Evolutionary conservation across 2,888 invertebrate species (phyloP).

Genomic region (Bhutanitis thaidina): DNA sequence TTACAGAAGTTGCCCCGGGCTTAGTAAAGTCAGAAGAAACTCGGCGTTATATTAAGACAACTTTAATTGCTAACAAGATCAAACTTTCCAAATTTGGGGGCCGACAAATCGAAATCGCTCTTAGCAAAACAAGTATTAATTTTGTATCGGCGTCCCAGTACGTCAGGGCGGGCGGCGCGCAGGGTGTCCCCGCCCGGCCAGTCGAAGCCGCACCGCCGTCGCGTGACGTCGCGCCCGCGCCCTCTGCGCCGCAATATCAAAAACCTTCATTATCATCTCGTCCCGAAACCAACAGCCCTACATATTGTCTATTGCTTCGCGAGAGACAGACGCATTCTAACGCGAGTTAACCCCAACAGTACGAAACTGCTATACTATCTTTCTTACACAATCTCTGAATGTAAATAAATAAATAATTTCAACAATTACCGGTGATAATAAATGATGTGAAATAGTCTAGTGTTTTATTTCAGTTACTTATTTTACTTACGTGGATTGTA

Average conservation of each 20-base stretch:
- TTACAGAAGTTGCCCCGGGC: slow-evolving; percentile 23
- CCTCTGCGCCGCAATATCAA: slow-evolving; percentile 33
- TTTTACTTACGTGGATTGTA: slow-evolving; percentile 48
- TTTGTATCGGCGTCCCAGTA: slow-evolving; percentile 68
- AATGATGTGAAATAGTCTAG: slow-evolving; percentile 38
- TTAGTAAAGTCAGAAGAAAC: slow-evolving; percentile 23
- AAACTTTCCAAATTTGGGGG: slow-evolving; percentile 73
- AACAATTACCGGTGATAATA: slow-evolving; percentile 21
- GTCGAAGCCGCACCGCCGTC: slow-evolving; percentile 53
- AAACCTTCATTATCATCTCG: slow-evolving; percentile 46
- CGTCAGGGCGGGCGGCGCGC: slow-evolving; percentile 49
- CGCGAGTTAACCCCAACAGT: slow-evolving; percentile 19
- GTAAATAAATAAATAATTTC: slow-evolving; percentile 28
- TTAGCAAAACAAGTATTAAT: slow-evolving; percentile 79
- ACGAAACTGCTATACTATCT: slow-evolving; percentile 25
- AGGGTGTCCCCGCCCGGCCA: slow-evolving; percentile 65
- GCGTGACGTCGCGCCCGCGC: slow-evolving; percentile 41
- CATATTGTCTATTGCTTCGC: slow-evolving; percentile 20
- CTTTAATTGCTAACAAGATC: slow-evolving; percentile 77
- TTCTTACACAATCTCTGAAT: slow-evolving; percentile 26
- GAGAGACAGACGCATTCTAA: slow-evolving; percentile 10
- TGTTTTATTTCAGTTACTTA: slow-evolving; percentile 34
- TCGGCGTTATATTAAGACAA: slow-evolving; percentile 32
- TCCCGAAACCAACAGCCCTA: slow-evolving; percentile 27
- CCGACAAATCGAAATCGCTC: slow-evolving; percentile 78